Conservation (phyloP, 2,797 vertebrate species). For the Tenualosa thibaudeaui region DNA sequence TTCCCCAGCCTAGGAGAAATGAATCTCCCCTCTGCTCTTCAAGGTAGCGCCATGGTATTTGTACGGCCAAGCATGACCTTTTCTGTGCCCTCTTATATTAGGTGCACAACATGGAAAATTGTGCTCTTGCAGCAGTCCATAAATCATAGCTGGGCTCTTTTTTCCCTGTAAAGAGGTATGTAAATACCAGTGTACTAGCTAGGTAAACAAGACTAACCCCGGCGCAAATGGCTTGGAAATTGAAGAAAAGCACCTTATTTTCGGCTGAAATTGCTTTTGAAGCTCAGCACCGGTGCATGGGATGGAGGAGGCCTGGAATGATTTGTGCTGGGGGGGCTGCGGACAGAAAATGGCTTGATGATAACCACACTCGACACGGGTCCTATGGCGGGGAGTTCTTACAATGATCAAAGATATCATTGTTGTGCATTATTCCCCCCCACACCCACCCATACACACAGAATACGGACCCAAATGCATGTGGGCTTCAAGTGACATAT, state of each 20-base stretch:
- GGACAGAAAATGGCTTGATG: slow-evolving; percentile 93
- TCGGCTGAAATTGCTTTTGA: slow-evolving; percentile 99
- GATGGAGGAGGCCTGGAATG: slow-evolving; percentile 85
- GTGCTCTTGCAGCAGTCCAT: slow-evolving; percentile 95
- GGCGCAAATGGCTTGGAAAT: slow-evolving; percentile 98
- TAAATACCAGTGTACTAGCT: slow-evolving; percentile 99
- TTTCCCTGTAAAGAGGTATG: slow-evolving; percentile 95
- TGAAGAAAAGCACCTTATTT: slow-evolving; percentile 99
- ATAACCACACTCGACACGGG: slow-evolving; percentile 91
- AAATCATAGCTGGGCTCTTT: slow-evolving; percentile 97
- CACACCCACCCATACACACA: slow-evolving; percentile 41
- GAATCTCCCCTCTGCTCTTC: slow-evolving; percentile 94
- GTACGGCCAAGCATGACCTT: slow-evolving; percentile 95
- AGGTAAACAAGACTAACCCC: slow-evolving; percentile 99
- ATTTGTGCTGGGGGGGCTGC: slow-evolving; percentile 75
- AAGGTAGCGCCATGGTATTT: slow-evolving; percentile 93
- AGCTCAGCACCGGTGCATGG: slow-evolving; percentile 86
- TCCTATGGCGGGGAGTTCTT: slow-evolving; percentile 82
- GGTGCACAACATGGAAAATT: slow-evolving; percentile 98
- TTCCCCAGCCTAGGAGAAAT: slow-evolving; percentile 79
- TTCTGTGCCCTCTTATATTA: slow-evolving; percentile 95
- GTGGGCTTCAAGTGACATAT: slow-evolving; percentile 84
- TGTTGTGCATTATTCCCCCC: slow-evolving; percentile 82
- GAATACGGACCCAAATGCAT: slow-evolving; percentile 79
- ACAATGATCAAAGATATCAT: slow-evolving; percentile 95